Percentiles rank a stretch among this genome's conserved stretches.
Conservation (phyloP, 2,797 vertebrate genomes). For the Hapalemur alaotrensis region DNA sequence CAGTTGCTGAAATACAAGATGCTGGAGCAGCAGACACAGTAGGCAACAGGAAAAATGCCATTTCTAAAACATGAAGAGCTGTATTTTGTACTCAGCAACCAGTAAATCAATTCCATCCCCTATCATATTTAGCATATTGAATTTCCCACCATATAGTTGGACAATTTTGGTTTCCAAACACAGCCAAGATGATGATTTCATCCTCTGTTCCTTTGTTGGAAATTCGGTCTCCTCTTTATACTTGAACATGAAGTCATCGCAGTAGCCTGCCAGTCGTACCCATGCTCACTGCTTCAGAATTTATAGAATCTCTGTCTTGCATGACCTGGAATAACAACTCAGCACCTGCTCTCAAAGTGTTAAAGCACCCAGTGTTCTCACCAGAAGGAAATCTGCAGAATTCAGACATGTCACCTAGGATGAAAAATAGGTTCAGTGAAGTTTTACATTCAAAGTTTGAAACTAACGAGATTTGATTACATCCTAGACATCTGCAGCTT, state of each 20-base stretch:
- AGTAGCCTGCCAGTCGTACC: constrained; percentile 31
- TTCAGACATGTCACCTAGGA: constrained; percentile 45
- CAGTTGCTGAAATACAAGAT: constrained; percentile 32
- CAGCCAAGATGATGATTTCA: constrained; percentile 69
- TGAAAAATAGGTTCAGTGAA: constrained; percentile 39
- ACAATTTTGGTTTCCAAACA: neutral
- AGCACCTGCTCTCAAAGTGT: constrained; percentile 75
- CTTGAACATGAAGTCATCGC: constrained; percentile 73
- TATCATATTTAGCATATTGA: constrained; percentile 53
- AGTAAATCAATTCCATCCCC: constrained; percentile 33
- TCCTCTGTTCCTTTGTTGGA: constrained; percentile 56
- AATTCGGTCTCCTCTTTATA: constrained; percentile 55
- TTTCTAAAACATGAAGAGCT: constrained; percentile 23
- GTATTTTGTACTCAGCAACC: constrained; percentile 36
- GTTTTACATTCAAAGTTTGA: constrained; percentile 46
- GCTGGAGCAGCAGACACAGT: neutral
- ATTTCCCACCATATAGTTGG: constrained; percentile 23
- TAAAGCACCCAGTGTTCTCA: constrained; percentile 66
- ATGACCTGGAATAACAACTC: constrained; percentile 73
- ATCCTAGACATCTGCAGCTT: constrained; percentile 17
- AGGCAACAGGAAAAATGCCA: constrained; percentile 17
- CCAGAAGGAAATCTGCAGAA: constrained; percentile 69
- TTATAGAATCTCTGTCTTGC: constrained; percentile 75
- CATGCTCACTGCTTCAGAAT: constrained; percentile 77
- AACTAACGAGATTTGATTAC: constrained; percentile 51